A percentile compares a stretch with the other conserved stretches of the same genome.
These are phyloP conservation scores for Motacilla tschutschensis DNA, from an alignment of 2,113 vertebrate species.

Conservation along the genomic window DNA sequence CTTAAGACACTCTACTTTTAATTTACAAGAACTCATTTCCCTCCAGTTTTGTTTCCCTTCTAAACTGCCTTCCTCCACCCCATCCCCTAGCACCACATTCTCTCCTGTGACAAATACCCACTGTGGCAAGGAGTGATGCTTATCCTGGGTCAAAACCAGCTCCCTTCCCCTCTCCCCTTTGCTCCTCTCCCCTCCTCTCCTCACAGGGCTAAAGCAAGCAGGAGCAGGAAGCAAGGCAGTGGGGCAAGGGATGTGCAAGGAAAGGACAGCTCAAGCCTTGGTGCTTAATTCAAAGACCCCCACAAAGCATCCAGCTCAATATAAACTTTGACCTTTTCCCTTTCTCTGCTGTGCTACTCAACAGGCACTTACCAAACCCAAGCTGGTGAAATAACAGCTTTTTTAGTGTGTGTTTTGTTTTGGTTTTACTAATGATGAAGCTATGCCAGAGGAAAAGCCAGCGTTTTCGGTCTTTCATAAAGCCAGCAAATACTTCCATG, in stretches of 20 bases:
- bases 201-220: not conserved
- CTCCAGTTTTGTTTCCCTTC: not conserved
- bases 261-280: not conserved
- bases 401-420: not conserved
- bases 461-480: constrained; percentile 9
- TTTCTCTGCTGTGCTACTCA: constrained; percentile 32
- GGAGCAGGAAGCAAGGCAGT: not conserved
- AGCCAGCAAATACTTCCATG: constrained; percentile 11
- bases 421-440: not conserved
- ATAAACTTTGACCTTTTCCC: constrained; percentile 47
- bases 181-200: not conserved
- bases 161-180: not conserved
- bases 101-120: not conserved
- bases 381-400: constrained; percentile 23
- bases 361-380: constrained; percentile 25
- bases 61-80: not conserved
- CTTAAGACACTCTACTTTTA: not conserved
- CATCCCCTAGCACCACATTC: not conserved
- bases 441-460: constrained; percentile 12
- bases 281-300: not conserved
- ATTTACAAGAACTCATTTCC: not conserved
- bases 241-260: rapidly evolving
- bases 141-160: not conserved
- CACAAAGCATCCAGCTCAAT: not conserved
- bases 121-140: not conserved